Base-by-base conservation (phyloP, 2,888 invertebrate genomes). In the Tenthredo mesomela region DNA sequence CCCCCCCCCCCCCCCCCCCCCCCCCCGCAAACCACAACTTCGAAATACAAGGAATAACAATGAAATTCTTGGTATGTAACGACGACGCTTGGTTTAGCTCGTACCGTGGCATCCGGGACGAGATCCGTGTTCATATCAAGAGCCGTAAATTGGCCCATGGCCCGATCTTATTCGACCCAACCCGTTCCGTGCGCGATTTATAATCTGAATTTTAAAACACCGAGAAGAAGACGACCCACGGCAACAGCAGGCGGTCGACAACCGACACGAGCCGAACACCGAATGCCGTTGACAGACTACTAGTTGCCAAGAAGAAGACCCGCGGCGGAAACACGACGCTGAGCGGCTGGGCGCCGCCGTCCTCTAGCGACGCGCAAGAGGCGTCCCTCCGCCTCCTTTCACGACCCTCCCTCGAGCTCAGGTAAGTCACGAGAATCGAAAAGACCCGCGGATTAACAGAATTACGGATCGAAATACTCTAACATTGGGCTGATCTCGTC, bases 321-420 rank as follows among this genome's bases (percentile, higher is more conserved):
- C 94, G 94, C 94, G 94, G 83, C 87, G 85, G 91, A 77, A 80
- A 80, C 40, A 61, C 58, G 58, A 80, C 80, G 80, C 80, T 80
- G 58, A 18, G 77, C 40, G 61, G 80, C 80, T 80, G 80, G 80
- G 58, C 70, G 82, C 70, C 82, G 82, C 40, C 67, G 67, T 82
- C 82, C 67, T 80, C 58, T n/a, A 82, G 43, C 82, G 67, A 43
- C 65, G 67, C 80, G 80, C 65, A 25, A 82, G 82, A 82, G 86
- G 94, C 93, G 94, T 94, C 94, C 94, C 94, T 94, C 94, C 94
- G 94, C 94, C 94, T 94, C 94, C 94, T 94, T 94, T 85, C 94
- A 92, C 93, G 93, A 85, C 85, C 91, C 89, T 93, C 94, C 93
- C 93, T 93, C 92, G 94, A 94, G 93, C 93, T 90, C 93, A 93